Evolutionary conservation across 2,888 invertebrate species (phyloP), one percentile per base, ranked within the genome.

Genomic region (Pomacea canaliculata): DNA sequence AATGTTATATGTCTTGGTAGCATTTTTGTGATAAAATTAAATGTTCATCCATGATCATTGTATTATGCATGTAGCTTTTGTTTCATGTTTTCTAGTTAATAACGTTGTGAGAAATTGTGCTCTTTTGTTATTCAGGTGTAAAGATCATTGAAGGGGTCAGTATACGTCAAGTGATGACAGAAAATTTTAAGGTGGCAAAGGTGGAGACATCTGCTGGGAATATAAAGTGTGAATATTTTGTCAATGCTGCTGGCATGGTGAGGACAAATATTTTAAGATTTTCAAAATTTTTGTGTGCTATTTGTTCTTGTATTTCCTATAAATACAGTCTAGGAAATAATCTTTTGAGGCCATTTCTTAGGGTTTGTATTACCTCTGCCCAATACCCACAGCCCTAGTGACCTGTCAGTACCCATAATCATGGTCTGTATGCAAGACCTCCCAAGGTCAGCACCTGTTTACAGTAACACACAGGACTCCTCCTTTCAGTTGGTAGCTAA

Each of bases 211-310:
- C 92, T 71, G 89, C 90, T 76, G 94, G 94, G 48, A 91, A 88
- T 90, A 93, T 97, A 19, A 93, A 95, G 80, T 98, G 98, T 91
- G 94, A 97, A 84, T 95, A 94, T 90, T 98, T 99, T 91, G 96
- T 99, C 56, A 99, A 99, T 91, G 96, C 97, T 90, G 95, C 96
- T 48, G 99, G 99, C 13, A 96, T 97, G 92, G 93, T 93, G 87
- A 89, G 91, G 93, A 37, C n/a, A 51, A 49, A 46, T 71, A 8
- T 71, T 68, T 60, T 19, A 59, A 12, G n/a, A 37, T 19, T 18
- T 18, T 3, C 19, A 56, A 19, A 10, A 56, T 46, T 7, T 19
- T 27, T 68, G 13, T 68, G 10, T 56, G 51, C 10, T 13, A 56
- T 56, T 56, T 37, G 1, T 37, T 37, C 37, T 37, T 37, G 37